Evolutionary conservation across 1,140 invertebrate species (phyloP).

Genomic region (Lordiphosa mommai): DNA sequence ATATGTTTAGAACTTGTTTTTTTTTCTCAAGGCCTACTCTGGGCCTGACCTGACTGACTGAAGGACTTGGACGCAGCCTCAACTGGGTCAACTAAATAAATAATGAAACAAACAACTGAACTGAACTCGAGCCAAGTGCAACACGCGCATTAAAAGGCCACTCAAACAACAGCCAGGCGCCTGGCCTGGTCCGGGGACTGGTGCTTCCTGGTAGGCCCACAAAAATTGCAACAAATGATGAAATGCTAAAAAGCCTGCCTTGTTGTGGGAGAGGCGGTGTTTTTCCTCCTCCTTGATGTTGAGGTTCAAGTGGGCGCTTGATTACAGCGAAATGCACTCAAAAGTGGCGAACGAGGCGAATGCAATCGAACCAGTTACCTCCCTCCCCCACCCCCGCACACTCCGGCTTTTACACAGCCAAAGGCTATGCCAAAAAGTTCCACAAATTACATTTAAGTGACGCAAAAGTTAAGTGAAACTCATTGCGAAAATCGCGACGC

Average conservation of each 20-base stretch:
- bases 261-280: not conserved
- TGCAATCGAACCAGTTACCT: slow-evolving; percentile 41
- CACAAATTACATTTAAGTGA: slow-evolving; percentile 69
- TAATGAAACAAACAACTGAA: slow-evolving; percentile 55
- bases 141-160: slow-evolving; percentile 67
- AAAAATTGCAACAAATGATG: slow-evolving; percentile 66
- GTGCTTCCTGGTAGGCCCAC: slow-evolving; percentile 8
- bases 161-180: slow-evolving; percentile 20
- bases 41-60: slow-evolving; percentile 6
- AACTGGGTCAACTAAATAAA: slow-evolving; percentile 70
- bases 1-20: no score
- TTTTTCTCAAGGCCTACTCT: not conserved
- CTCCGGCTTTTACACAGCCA: not conserved
- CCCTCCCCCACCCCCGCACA: not conserved
- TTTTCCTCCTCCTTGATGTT: not conserved
- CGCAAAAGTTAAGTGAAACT: slow-evolving; percentile 66
- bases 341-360: slow-evolving; percentile 54
- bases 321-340: slow-evolving; percentile 73
- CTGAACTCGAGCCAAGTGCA: slow-evolving; percentile 43
- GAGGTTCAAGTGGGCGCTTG: slow-evolving; percentile 59
- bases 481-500: slow-evolving; percentile 57
- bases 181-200: not conserved
- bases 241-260: slow-evolving; percentile 66
- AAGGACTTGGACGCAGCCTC: slow-evolving; percentile 41
- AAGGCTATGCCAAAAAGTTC: slow-evolving; percentile 54